Evolutionary conservation across 2,888 invertebrate species (phyloP), one percentile per base, ranked within the genome.

Genomic region (Hirtodrosophila histrioides): DNA sequence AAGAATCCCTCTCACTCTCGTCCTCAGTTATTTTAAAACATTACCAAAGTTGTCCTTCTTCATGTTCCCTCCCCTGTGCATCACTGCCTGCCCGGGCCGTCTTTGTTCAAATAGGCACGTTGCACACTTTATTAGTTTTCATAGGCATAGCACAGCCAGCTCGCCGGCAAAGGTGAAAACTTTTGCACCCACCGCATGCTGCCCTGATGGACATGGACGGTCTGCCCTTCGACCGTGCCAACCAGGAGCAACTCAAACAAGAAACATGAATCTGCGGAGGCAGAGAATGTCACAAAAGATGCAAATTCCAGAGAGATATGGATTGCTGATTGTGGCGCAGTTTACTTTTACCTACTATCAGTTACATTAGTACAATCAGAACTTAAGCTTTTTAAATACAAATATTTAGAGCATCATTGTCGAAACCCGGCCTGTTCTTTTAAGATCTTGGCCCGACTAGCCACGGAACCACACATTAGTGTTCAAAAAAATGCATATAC

Each of bases 81-180:
- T 43, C 43, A 1, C 11, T 9, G 9, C 36, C n/a, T 31, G 40
- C 31, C 39, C 39, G 11, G 45, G 36, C 43, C 69, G 77, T 73
- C 75, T 68, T 73, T 80, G 82, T 83, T 79, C 73, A 78, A 86
- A 80, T 82, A 80, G 79, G 86, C 80, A 82, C 80, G 78, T 80
- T 80, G 78, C 78, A 80, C 84, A 83, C 83, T 83, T 86, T 83
- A 83, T 83, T 83, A 83, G 86, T 86, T 83, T 83, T 80, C 84
- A 80, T 80, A 83, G 69, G 78, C 86, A 23, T 5, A 33, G 31
- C 23, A 58, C 46, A 23, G 53, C 58, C 60, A 27, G 44, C 62
- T 75, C 75, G 69, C 63, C 17, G 17, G 17, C 17, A 17, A 71
- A 60, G 66, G 69, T 51, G 46, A 66, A 77, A 85, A 82, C 45